phyloP scores from a whole-genome alignment of 2,888 invertebrate species.

The Lampropteryx suffumata region DNA sequence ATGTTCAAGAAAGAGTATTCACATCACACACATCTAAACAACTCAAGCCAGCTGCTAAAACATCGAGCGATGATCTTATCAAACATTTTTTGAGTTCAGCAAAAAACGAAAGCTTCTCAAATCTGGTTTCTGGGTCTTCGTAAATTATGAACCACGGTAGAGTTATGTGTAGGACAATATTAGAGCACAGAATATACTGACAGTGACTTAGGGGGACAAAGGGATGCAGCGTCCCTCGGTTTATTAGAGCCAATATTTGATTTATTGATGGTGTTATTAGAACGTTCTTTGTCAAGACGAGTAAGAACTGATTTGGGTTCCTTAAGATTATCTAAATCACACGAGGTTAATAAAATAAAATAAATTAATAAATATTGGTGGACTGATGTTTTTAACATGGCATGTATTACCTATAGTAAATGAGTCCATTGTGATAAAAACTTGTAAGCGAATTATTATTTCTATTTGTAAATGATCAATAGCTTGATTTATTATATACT shows the following conservation, averaged over 20 bases:
- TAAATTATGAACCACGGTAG: slow-evolving; percentile 32
- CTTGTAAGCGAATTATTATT: too few relatives aligned
- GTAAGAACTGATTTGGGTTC: slow-evolving; percentile 34
- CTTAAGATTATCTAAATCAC: too few relatives aligned
- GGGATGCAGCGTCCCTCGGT: slow-evolving; percentile 42
- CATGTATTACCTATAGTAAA: too few relatives aligned
- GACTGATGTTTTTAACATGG: too few relatives aligned
- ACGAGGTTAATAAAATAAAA: too few relatives aligned
- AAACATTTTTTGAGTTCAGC: neutral
- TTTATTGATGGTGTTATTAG: slow-evolving; percentile 58
- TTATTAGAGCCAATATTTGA: slow-evolving; percentile 64
- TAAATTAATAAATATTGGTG: too few relatives aligned
- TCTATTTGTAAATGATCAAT: too few relatives aligned
- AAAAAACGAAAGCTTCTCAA: slow-evolving; percentile 19
- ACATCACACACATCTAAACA: too few relatives aligned
- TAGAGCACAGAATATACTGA: slow-evolving; percentile 27
- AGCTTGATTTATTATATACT: too few relatives aligned
- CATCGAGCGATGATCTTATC: neutral
- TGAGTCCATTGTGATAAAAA: too few relatives aligned
- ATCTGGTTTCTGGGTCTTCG: slow-evolving; percentile 26
- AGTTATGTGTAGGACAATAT: slow-evolving; percentile 45
- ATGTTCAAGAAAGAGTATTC: too few relatives aligned
- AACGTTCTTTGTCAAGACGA: slow-evolving; percentile 29
- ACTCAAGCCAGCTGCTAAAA: neutral
- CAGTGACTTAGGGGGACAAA: slow-evolving; percentile 39